A percentile compares a stretch with the other conserved stretches of the same genome.
These are phyloP conservation scores for Amphiprion percula DNA, from an alignment of 2,113 vertebrate genomes.

Conservation along the genomic window DNA sequence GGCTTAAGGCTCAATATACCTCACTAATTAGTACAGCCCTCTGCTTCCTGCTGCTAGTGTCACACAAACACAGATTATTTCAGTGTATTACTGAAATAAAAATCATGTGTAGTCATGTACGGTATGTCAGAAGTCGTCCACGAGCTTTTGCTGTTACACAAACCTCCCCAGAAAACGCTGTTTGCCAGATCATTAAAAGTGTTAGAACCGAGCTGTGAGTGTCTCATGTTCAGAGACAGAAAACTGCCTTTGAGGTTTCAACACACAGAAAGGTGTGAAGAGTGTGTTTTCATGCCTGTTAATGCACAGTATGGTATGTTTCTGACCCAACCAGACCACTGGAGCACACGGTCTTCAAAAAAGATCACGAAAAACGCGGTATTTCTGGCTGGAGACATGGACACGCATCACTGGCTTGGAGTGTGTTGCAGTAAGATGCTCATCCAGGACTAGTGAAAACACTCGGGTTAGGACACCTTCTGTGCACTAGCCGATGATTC, in stretches of 20 bases:
- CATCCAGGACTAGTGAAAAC: slow-evolving; percentile 29
- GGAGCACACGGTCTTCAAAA: slow-evolving; percentile 9
- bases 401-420: slow-evolving; percentile 10
- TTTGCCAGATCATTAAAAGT: slow-evolving; percentile 25
- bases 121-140: too few relatives aligned
- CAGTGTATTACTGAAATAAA: too few relatives aligned
- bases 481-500: slow-evolving; percentile 62
- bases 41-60: too few relatives aligned
- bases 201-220: slow-evolving; percentile 44
- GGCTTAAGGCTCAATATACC: too few relatives aligned
- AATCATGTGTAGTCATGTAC: too few relatives aligned
- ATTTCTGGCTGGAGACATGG: neutral
- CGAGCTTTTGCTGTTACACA: neutral
- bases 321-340: neutral
- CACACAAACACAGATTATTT: too few relatives aligned
- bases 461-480: slow-evolving; percentile 40
- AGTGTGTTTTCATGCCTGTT: slow-evolving; percentile 23
- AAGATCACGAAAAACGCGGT: neutral
- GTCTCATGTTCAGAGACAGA: slow-evolving; percentile 42
- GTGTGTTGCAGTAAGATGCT: slow-evolving; percentile 43
- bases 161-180: slow-evolving; percentile 42
- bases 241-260: slow-evolving; percentile 35
- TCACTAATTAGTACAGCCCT: too few relatives aligned
- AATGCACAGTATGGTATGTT: slow-evolving; percentile 22
- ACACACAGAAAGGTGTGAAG: slow-evolving; percentile 38